Evolutionary conservation across 2,113 vertebrate species (phyloP), one percentile per base, ranked within the genome.

Genomic region (Phainopepla nitens): DNA sequence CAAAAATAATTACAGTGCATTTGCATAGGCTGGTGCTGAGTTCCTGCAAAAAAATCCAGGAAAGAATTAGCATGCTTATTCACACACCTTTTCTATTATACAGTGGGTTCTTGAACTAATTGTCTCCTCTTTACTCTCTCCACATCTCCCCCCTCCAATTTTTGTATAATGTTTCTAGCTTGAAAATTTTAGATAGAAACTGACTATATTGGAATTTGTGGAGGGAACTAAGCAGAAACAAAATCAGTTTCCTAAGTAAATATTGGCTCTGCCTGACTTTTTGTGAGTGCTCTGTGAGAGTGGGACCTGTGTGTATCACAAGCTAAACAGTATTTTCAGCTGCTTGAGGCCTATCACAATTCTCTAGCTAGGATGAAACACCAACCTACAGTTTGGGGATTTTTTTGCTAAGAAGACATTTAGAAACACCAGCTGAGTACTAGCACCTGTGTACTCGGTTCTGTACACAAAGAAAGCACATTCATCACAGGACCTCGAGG

Each of bases 1-100:
- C 66, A 90, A 82, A 75, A 94, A 93, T 94, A 95, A 96, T 96
- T 94, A 86, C 35, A 86, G 39, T 41, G 15, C 35, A 90, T 97
- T 96, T 96, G 91, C 92, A 94, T 80, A 85, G 75, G 8, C 45
- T 90, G 57, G 24, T 82, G 84, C 51, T 2, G 8, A 72, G 13
- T 19, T 84, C 35, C 68, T 91, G 62, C 23, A 77, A 82, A 87
- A 79, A 91, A 76, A 85, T 53, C 31, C 7, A 82, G 54, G 50
- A 61, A 85, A 77, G 22, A 11, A 88, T 96, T 76, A 87, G 10
- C 21, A 31, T 57, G 29, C 57, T 95, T 76, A 57, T 61, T 87
- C 73, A 85, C 41, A 84, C 15, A 35, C 27, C 50, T 78, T 73
- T 13, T 33, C 28, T 45, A 35, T 77, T 69, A 39, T 72, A 39